Base-by-base conservation (phyloP, 2,888 invertebrate genomes). In the Andrena bucephala region DNA sequence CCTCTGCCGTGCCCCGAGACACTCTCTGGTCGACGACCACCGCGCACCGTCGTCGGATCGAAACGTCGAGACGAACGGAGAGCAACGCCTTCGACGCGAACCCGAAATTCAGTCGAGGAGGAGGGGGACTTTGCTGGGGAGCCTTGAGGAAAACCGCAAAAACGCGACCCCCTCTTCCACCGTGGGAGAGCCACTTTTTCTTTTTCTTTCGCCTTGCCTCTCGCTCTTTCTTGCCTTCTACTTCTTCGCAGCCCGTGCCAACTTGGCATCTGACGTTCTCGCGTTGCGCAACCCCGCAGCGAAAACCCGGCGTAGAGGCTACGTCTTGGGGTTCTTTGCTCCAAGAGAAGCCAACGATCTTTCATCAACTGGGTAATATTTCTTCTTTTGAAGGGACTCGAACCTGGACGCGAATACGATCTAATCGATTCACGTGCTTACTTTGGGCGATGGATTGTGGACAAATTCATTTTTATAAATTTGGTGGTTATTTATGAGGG, bases 11-110 rank as follows among this genome's bases (percentile, higher is more conserved):
- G 42, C 68, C 20, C 36, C 50, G 16, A 24, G 24, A 52, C 48
- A 24, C 0, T n/a, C 0, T n/a, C 42, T 42, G 50, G 74, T 8
- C 60, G 60, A 36, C 42, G 8, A 42, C 54, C 33, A 10, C 16
- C n/a, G 20, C 20, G n/a, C 65, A 33, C 31, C 29, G 60, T 54
- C 70, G 54, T 16, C 33, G 77, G 85, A 89, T 89, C 89, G 88
- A 88, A 89, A 77, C 85, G 89, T 84, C 88, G 88, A 87, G 89
- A 83, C 87, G 79, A 76, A 84, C 69, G 68, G 74, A 71, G 83
- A 76, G 81, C 77, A 79, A 84, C 74, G 76, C 65, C 78, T 84
- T 75, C 78, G 68, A 75, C 79, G 75, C 85, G 81, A 89, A 83
- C 81, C 82, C 80, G 85, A 83, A 82, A 77, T 73, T 60, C 68